Evolutionary conservation across 2,113 vertebrate species (phyloP).

Genomic region (Tragelaphus scriptus): DNA sequence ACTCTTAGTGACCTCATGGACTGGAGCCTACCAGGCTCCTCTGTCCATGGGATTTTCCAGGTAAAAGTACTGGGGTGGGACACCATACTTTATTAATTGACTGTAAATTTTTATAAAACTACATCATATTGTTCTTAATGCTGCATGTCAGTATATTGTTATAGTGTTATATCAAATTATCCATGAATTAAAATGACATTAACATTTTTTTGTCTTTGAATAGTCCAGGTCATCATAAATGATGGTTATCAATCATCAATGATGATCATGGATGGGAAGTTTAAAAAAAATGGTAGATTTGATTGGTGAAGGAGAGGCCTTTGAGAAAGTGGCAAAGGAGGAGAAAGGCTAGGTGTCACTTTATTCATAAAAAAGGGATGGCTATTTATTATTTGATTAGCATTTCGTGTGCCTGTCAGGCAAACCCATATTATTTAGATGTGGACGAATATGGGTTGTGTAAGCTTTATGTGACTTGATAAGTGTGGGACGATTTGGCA

Average conservation of each 20-base stretch:
- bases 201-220: neutral
- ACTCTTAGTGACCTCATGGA: too few relatives aligned
- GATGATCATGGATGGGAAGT: neutral
- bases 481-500: slow-evolving; percentile 66
- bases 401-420: slow-evolving; percentile 68
- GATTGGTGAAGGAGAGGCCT: neutral
- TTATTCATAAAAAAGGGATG: slow-evolving; percentile 62
- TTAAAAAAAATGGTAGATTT: neutral
- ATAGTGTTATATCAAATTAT: neutral
- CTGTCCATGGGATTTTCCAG: too few relatives aligned
- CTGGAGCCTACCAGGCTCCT: too few relatives aligned
- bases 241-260: neutral
- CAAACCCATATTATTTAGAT: slow-evolving; percentile 80
- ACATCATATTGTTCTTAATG: neutral
- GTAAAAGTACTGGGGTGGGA: too few relatives aligned
- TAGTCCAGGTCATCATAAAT: neutral
- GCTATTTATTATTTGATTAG: slow-evolving; percentile 77
- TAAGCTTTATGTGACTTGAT: slow-evolving; percentile 75
- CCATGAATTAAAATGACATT: neutral
- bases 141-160: neutral
- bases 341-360: slow-evolving; percentile 31
- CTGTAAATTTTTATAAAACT: neutral
- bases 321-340: neutral
- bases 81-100: neutral
- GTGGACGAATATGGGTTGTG: slow-evolving; percentile 44